phyloP scores from a whole-genome alignment of 2,113 vertebrate genomes.

The Martes martes region DNA sequence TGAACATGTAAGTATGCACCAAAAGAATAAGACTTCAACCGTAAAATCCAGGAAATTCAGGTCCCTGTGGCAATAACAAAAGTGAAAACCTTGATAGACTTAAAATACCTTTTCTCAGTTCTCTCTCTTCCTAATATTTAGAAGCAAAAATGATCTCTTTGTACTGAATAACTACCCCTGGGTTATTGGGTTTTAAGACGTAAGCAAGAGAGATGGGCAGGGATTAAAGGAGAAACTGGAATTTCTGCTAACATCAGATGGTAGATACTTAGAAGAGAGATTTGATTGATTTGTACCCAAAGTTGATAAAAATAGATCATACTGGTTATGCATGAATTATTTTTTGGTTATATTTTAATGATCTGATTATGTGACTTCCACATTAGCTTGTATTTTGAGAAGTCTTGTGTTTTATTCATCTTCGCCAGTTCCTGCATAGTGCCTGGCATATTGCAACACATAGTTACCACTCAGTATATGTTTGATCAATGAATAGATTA shows the following conservation, averaged over 20 bases:
- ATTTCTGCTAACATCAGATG: neutral
- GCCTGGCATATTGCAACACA: neutral
- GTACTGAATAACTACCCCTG: neutral
- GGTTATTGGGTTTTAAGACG: neutral
- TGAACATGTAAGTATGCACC: neutral
- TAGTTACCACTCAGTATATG: neutral
- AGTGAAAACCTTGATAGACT: neutral
- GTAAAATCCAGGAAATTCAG: neutral
- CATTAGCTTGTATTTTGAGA: neutral
- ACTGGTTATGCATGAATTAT: neutral
- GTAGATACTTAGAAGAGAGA: neutral
- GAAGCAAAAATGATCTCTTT: neutral
- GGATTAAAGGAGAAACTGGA: neutral
- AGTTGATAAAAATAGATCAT: neutral
- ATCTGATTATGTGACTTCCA: neutral
- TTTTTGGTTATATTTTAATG: neutral
- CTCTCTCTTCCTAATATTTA: neutral
- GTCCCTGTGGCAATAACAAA: neutral
- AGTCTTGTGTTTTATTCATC: neutral
- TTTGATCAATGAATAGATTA: conserved; percentile 25
- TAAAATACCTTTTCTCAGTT: neutral
- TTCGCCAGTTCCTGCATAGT: neutral
- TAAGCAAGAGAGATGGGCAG: neutral
- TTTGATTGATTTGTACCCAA: neutral
- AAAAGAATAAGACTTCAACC: neutral